Base-by-base conservation (phyloP, 2,888 invertebrate genomes). In the Eupithecia insigniata region DNA sequence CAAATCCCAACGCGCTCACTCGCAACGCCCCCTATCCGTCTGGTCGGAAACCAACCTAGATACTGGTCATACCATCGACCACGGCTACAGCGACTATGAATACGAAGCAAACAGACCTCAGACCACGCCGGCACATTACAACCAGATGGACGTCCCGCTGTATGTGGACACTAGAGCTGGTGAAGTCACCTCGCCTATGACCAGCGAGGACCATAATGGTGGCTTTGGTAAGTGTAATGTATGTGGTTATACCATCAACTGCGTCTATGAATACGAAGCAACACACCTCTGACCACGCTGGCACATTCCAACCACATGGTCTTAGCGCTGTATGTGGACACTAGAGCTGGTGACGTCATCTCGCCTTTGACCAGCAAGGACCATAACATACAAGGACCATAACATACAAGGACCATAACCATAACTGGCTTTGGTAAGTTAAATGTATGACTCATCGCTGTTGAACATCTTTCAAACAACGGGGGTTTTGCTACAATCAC, bases 1-100 rank as follows among this genome's bases (percentile, higher is more conserved):
- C 14, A 66, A 66, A 69, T 70, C 67, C 61, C 71, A 71, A 34
- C 74, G 51, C 10, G 12, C 64, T 2, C 70, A 74, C 3, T 7
- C 69, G 1, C 70, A 90, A 8, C 96, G 96, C 73, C 95, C 96
- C 26, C 96, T 95, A 65, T 96, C 96, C 2, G 96, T 96, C 0
- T 98, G 98, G 97, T 95, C 97, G 70, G 98, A 98, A 91, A 98
- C 98, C 0, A 98, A 99, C 90, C 91, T 99, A 36, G 98, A 98
- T 87, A 96, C 97, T 0, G 96, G 97, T 84, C 95, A 96, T 73
- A 96, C 97, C 0, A 94, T 96, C 68, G 98, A 98, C 86, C 96
- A 96, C 80, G 96, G 96, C 4, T 90, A 95, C 43, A 81, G 85
- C 0, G 90, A 92, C 16, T 89, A 95, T 43, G 92, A 92, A 43